Percentiles rank a stretch among this genome's conserved stretches.
Conservation (phyloP, 2,113 vertebrate species). For the Corynorhinus townsendii region DNA sequence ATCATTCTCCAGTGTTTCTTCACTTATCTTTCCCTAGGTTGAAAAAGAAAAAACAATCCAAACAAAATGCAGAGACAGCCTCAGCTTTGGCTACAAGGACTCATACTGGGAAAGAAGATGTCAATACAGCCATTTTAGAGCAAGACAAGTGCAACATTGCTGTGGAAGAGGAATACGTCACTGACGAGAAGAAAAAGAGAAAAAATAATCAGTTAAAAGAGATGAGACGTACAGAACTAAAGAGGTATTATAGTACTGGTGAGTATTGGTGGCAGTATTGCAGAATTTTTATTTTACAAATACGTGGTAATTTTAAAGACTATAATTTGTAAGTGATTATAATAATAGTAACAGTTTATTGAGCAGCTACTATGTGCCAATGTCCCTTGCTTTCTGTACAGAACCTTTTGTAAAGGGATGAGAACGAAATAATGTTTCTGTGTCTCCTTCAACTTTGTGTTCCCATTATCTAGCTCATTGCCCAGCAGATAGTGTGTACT, state of each 20-base stretch:
- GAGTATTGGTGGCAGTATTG: conserved; percentile 37
- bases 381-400: background rate
- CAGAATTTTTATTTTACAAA: background rate
- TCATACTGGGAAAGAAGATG: conserved; percentile 76
- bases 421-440: background rate
- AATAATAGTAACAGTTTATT: background rate
- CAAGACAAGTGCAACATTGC: conserved; percentile 76
- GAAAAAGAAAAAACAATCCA: conserved; percentile 84
- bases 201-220: conserved; percentile 83
- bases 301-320: background rate
- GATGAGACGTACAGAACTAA: conserved; percentile 83
- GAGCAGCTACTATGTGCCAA: background rate
- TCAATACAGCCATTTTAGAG: conserved; percentile 75
- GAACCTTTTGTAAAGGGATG: background rate
- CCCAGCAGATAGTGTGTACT: background rate
- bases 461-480: background rate
- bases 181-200: conserved; percentile 85
- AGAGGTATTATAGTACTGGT: conserved; percentile 82
- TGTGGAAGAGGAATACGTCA: conserved; percentile 71
- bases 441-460: background rate
- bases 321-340: background rate
- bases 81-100: conserved; percentile 70
- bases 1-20: background rate
- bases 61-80: conserved; percentile 77
- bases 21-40: conserved; percentile 67